These are phyloP conservation scores for Chelon labrosus DNA, from an alignment of 2,797 vertebrate species.

Conservation along the genomic window DNA sequence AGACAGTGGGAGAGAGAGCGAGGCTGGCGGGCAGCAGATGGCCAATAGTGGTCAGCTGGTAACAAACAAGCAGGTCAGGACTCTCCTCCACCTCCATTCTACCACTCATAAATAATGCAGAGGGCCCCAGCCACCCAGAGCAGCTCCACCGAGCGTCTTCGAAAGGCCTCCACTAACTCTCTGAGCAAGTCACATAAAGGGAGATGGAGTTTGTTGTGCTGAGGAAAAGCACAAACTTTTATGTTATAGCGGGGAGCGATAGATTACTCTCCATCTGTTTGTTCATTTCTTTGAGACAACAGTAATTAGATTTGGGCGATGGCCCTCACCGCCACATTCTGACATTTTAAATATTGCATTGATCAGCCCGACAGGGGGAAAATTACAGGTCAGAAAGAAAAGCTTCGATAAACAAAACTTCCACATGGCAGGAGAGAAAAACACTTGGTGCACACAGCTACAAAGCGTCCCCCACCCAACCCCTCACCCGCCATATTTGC, in stretches of 20 bases:
- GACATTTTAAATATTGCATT: constrained; percentile 47
- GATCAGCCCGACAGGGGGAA: constrained; percentile 28
- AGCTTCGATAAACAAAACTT: constrained; percentile 57
- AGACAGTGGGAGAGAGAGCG: constrained; percentile 5
- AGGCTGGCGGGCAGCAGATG: constrained; percentile 77
- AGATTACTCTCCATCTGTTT: constrained; percentile 55
- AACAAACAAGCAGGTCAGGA: constrained; percentile 78
- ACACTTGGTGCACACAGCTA: constrained; percentile 25
- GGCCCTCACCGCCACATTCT: constrained; percentile 31
- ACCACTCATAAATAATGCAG: constrained; percentile 75
- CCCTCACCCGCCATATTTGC: constrained; percentile 40
- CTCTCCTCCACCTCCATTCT: constrained; percentile 64
- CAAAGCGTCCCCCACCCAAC: no score
- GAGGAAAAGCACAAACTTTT: constrained; percentile 27
- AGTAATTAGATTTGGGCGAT: constrained; percentile 51
- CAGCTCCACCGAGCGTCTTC: constrained; percentile 30
- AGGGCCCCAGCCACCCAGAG: constrained; percentile 49
- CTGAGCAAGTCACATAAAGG: not conserved
- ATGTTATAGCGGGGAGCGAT: constrained; percentile 19
- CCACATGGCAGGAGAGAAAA: constrained; percentile 14
- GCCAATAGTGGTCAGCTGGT: constrained; percentile 79
- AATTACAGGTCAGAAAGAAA: constrained; percentile 47
- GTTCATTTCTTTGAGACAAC: constrained; percentile 50
- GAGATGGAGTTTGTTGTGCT: constrained; percentile 19
- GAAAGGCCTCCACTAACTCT: constrained; percentile 32